phyloP scores from a whole-genome alignment of 2,888 invertebrate genomes.

The Netelia inedita region DNA sequence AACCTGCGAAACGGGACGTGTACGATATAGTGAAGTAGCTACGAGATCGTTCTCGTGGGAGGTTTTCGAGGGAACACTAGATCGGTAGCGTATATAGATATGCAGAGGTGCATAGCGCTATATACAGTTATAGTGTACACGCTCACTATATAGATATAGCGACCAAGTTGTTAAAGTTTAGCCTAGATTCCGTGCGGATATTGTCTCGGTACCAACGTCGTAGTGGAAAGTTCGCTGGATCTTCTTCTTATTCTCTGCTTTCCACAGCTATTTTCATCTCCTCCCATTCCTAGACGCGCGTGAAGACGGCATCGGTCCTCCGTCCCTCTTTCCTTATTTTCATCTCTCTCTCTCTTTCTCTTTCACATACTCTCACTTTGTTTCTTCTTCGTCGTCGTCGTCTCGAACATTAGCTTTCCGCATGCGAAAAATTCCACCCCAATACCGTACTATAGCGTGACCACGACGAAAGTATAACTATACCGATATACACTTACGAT shows the following conservation, averaged over 20 bases:
- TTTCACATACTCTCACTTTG: too few species aligned
- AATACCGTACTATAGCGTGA: too few species aligned
- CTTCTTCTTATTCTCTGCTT: not conserved
- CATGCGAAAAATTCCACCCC: slow-evolving; percentile 27
- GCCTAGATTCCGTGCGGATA: slow-evolving; percentile 52
- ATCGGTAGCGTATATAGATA: not conserved
- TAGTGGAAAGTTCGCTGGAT: slow-evolving; percentile 48
- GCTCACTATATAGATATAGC: slow-evolving; percentile 15
- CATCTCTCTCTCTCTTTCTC: slow-evolving; percentile 2
- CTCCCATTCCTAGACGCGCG: slow-evolving; percentile 2
- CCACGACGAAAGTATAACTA: too few species aligned
- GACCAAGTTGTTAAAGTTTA: slow-evolving; percentile 24
- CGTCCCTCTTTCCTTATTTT: not conserved
- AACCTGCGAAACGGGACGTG: too few species aligned
- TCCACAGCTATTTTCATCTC: slow-evolving; percentile 1
- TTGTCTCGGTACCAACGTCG: slow-evolving; percentile 43
- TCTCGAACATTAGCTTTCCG: slow-evolving; percentile 18
- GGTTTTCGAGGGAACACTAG: not conserved
- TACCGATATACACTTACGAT: too few species aligned
- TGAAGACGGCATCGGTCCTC: slow-evolving; percentile 12
- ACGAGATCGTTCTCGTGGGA: not conserved
- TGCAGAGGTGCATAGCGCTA: not conserved
- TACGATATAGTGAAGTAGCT: not conserved
- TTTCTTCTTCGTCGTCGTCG: not conserved
- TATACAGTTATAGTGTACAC: not conserved